These are phyloP conservation scores for Agelastica alni DNA, from an alignment of 2,888 invertebrate genomes.

Conservation along the genomic window DNA sequence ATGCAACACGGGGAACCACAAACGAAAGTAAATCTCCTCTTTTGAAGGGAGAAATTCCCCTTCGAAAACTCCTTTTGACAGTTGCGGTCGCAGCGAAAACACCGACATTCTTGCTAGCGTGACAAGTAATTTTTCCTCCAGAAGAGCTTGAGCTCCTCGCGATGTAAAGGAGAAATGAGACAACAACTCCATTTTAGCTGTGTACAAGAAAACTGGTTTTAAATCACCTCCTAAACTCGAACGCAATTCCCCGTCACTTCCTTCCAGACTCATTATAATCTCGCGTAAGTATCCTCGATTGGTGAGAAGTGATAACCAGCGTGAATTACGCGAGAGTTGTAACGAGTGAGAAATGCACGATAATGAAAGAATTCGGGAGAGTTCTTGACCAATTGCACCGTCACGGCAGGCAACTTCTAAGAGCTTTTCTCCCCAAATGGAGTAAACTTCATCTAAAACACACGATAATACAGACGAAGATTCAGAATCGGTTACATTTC, in stretches of 20 bases:
- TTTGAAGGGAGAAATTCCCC: constrained; percentile 67
- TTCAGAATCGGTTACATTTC: constrained; percentile 22
- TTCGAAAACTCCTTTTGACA: constrained; percentile 51
- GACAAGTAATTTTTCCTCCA: constrained; percentile 65
- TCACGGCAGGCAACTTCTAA: constrained; percentile 84
- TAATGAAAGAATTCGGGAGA: constrained; percentile 86
- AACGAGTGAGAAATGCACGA: constrained; percentile 80
- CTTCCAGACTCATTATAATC: constrained; percentile 77
- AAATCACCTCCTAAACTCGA: constrained; percentile 70
- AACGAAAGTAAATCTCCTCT: constrained; percentile 76
- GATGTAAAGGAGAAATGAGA: constrained; percentile 67
- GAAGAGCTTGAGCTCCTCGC: constrained; percentile 67
- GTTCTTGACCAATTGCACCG: constrained; percentile 85
- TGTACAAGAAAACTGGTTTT: constrained; percentile 81
- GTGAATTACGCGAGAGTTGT: constrained; percentile 72
- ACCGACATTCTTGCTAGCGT: constrained; percentile 71
- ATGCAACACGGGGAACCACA: constrained; percentile 79
- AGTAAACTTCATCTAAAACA: constrained; percentile 68
- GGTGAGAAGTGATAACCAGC: constrained; percentile 66
- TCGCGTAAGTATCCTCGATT: constrained; percentile 77
- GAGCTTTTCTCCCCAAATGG: constrained; percentile 78
- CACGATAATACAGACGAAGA: constrained; percentile 50
- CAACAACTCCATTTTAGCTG: constrained; percentile 83
- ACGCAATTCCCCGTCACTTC: constrained; percentile 72
- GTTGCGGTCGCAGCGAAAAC: constrained; percentile 75